Evolutionary conservation across 2,797 vertebrate species (phyloP).

Genomic region (Sebastes trivittatus): DNA sequence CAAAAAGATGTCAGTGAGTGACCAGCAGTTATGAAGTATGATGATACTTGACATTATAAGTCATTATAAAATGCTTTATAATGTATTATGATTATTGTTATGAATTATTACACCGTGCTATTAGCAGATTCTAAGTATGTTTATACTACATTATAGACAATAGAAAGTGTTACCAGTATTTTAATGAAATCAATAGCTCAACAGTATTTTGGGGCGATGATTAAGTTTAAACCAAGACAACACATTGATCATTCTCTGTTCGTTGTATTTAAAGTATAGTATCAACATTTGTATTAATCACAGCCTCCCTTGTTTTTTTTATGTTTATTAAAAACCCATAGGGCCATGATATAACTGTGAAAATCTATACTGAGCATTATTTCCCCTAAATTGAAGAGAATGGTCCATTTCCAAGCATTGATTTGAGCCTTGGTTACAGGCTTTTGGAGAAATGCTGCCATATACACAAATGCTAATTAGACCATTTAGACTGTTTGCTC

Average conservation of each 20-base stretch:
- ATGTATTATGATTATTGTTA: too few species aligned
- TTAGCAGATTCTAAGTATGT: too few species aligned
- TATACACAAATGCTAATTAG: neutral
- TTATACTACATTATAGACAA: too few species aligned
- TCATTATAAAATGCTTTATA: too few species aligned
- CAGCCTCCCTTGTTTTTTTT: neutral
- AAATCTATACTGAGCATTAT: neutral
- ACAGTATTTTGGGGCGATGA: neutral
- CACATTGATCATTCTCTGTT: neutral
- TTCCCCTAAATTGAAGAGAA: neutral
- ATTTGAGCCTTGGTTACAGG: neutral
- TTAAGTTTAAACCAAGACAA: neutral
- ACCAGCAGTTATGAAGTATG: too few species aligned
- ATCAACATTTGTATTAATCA: neutral
- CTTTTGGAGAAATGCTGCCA: conserved; percentile 8
- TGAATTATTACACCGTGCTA: too few species aligned
- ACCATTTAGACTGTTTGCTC: conserved; percentile 9
- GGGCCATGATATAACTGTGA: too few species aligned
- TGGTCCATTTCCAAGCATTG: neutral
- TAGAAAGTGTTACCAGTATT: neutral
- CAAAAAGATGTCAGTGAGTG: too few species aligned
- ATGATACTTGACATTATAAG: too few species aligned
- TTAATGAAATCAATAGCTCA: neutral
- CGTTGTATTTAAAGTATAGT: neutral
- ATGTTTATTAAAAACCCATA: neutral